These are phyloP conservation scores for Baryphthengus martii DNA, from an alignment of 2,113 vertebrate genomes.

Conservation along the genomic window DNA sequence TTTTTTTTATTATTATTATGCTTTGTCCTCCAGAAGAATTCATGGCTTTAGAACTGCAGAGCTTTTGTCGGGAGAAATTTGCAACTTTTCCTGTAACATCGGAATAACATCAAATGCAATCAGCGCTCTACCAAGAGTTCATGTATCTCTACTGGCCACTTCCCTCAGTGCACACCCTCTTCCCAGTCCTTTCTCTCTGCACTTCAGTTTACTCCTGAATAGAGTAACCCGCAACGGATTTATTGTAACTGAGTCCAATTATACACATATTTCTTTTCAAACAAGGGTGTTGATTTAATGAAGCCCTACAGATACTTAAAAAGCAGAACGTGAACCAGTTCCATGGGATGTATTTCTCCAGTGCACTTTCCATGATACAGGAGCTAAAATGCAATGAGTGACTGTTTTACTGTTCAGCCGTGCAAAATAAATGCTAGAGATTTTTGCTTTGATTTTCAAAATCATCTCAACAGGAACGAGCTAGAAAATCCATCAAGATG, in stretches of 20 bases:
- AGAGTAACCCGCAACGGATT: not conserved
- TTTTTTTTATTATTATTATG: not conserved
- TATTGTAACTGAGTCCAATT: not conserved
- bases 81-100: not conserved
- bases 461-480: not conserved
- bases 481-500: not conserved
- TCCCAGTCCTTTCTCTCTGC: not conserved
- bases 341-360: not conserved
- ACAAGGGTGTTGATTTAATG: not conserved
- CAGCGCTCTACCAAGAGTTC: not conserved
- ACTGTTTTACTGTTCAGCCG: not conserved
- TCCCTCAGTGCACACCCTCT: rapidly evolving
- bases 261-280: not conserved
- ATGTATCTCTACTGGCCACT: not conserved
- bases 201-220: not conserved
- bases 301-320: not conserved
- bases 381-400: not conserved
- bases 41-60: rapidly evolving
- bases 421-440: not conserved
- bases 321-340: not conserved
- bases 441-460: not conserved
- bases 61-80: not conserved
- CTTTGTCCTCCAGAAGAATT: not conserved
- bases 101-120: not conserved
- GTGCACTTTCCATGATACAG: not conserved